These are phyloP conservation scores for Cyprinodon brontotheroides DNA, from an alignment of 2,113 vertebrate species.

Conservation along the genomic window DNA sequence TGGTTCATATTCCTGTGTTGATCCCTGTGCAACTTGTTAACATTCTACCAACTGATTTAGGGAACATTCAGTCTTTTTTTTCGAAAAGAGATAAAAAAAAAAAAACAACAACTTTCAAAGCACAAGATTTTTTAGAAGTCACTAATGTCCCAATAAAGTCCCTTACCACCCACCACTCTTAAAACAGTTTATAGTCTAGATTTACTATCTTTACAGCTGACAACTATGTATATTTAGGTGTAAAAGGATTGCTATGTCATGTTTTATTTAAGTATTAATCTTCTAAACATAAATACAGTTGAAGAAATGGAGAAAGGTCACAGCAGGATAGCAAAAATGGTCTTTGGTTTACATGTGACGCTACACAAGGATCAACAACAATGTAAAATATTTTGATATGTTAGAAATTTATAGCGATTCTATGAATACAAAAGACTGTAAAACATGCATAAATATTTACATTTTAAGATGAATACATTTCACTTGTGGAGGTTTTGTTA, in stretches of 20 bases:
- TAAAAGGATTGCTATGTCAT: neutral
- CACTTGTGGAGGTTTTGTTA: conserved; percentile 5
- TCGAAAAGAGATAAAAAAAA: no score
- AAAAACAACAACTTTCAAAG: no score
- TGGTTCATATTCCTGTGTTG: neutral
- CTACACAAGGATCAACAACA: neutral
- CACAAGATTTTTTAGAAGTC: no score
- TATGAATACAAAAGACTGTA: conserved; percentile 7
- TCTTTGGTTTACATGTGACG: neutral
- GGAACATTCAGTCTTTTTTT: no score
- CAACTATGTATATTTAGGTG: neutral
- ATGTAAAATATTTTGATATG: neutral
- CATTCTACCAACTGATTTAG: no score
- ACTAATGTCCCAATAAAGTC: neutral
- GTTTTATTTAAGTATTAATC: neutral
- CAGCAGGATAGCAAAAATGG: neutral
- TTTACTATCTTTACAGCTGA: neutral
- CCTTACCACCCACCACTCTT: neutral
- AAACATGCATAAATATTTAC: conserved; percentile 33
- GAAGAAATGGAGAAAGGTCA: neutral
- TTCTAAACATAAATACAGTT: neutral
- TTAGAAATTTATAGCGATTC: neutral
- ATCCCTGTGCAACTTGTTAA: neutral
- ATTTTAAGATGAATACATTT: conserved; percentile 22
- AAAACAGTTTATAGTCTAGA: neutral